These are phyloP conservation scores for Pogonocherus hispidulus DNA, from an alignment of 2,888 invertebrate genomes.

Conservation along the genomic window DNA sequence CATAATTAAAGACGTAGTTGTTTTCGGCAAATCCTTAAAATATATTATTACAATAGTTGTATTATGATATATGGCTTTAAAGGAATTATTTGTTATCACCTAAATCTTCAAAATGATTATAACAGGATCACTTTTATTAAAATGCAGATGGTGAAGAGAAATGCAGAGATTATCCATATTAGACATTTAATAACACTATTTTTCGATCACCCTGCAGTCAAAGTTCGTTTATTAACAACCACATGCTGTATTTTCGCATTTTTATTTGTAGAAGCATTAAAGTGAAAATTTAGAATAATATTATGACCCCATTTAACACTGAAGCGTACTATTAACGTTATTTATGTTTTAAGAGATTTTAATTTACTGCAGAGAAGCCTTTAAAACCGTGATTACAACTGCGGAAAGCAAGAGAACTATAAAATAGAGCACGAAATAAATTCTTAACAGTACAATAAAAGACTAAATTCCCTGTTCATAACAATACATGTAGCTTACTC, in stretches of 20 bases:
- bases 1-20: too few species aligned
- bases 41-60: too few species aligned
- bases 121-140: too few species aligned
- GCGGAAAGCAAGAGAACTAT: not conserved
- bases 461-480: not conserved
- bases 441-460: not conserved
- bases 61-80: too few species aligned
- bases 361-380: not conserved
- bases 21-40: too few species aligned
- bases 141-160: too few species aligned
- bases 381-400: not conserved
- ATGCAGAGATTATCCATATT: too few species aligned
- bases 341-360: not conserved
- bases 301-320: not conserved
- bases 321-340: not conserved
- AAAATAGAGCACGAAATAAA: not conserved
- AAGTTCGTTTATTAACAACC: too few species aligned
- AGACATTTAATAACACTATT: too few species aligned
- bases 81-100: too few species aligned
- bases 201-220: too few species aligned
- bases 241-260: not conserved
- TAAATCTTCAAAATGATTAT: too few species aligned
- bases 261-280: not conserved
- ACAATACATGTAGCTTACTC: not conserved
- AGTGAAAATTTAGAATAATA: not conserved